Evolutionary conservation across 1,140 invertebrate species (phyloP).

Genomic region (Drosophila lacertosa): DNA sequence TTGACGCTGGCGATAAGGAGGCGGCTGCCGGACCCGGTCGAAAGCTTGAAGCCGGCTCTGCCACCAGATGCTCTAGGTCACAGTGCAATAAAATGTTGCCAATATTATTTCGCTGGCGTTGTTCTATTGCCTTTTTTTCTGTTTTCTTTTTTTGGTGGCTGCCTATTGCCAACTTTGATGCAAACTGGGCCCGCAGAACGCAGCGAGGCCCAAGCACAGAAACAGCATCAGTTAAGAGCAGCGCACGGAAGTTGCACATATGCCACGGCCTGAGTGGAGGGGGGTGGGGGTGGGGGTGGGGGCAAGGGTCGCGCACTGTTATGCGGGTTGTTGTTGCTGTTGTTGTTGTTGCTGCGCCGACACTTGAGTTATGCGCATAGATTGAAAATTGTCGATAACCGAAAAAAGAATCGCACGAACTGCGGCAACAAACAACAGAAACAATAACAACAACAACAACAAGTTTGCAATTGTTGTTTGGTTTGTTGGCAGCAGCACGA

Average conservation of each 20-base stretch:
- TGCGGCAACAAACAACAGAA: slow-evolving; percentile 47
- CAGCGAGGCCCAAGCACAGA: slow-evolving; percentile 21
- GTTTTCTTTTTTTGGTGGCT: slow-evolving; percentile 15
- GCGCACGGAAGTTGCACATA: slow-evolving; percentile 78
- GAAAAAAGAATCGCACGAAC: slow-evolving; percentile 78
- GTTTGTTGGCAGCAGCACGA: slow-evolving; percentile 24
- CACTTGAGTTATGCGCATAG: slow-evolving; percentile 82
- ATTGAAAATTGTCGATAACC: slow-evolving; percentile 81
- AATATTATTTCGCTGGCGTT: slow-evolving; percentile 73
- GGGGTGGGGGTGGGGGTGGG: neutral
- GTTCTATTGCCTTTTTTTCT: slow-evolving; percentile 60
- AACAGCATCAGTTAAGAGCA: slow-evolving; percentile 73
- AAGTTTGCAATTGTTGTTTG: slow-evolving; percentile 60
- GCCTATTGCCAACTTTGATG: slow-evolving; percentile 81
- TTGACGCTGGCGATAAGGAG: slow-evolving; percentile 76
- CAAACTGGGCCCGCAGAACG: slow-evolving; percentile 28
- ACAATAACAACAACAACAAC: slow-evolving; percentile 24
- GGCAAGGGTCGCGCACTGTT: slow-evolving; percentile 30
- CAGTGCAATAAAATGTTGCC: slow-evolving; percentile 82
- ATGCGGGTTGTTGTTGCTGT: slow-evolving; percentile 63
- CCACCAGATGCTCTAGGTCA: slow-evolving; percentile 68
- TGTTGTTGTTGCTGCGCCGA: slow-evolving; percentile 55
- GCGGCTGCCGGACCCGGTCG: slow-evolving; percentile 46
- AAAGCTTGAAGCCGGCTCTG: slow-evolving; percentile 66
- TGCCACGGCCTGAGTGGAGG: slow-evolving; percentile 37